Evolutionary conservation across 2,888 invertebrate species (phyloP), one percentile per base, ranked within the genome.

Genomic region (Orchestes rusci): DNA sequence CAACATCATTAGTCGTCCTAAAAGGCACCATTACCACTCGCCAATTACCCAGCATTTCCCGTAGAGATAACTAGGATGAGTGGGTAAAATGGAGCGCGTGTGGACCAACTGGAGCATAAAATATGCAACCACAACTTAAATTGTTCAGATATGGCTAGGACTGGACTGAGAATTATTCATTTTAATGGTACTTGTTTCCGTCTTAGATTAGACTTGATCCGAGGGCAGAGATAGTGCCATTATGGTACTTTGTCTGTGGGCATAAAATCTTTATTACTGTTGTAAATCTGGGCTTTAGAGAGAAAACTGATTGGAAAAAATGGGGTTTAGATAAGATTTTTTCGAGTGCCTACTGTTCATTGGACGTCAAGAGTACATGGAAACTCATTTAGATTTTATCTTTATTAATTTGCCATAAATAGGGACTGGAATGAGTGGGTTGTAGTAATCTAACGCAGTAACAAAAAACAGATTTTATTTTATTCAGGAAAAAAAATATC

Each of bases 1-100:
- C n/a, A n/a, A n/a, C n/a, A n/a, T n/a, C n/a, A n/a, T n/a, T n/a
- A n/a, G n/a, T n/a, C n/a, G n/a, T n/a, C n/a, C n/a, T n/a, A n/a
- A n/a, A n/a, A n/a, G n/a, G n/a, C n/a, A n/a, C n/a, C n/a, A n/a
- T n/a, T n/a, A n/a, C n/a, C n/a, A n/a, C n/a, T n/a, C n/a, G n/a
- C n/a, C n/a, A n/a, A n/a, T n/a, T n/a, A n/a, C n/a, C n/a, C n/a
- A 35, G 35, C 35, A 30, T 42, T 42, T 35, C 27, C 29, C 10
- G 16, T 13, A 42, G 30, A 35, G 42, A 42, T 42, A 42, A n/a
- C 31, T 34, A 35, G 29, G 42, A 42, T 35, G 42, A 42, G 42
- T 42, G 42, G 42, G 42, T 42, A 42, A 41, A 29, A 30, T 42
- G 42, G 42, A 35, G 30, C 42, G 40, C 40, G 20, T 34, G 33